These are phyloP conservation scores for Lasioglossum calceatum DNA, from an alignment of 2,888 invertebrate species.

Conservation along the genomic window DNA sequence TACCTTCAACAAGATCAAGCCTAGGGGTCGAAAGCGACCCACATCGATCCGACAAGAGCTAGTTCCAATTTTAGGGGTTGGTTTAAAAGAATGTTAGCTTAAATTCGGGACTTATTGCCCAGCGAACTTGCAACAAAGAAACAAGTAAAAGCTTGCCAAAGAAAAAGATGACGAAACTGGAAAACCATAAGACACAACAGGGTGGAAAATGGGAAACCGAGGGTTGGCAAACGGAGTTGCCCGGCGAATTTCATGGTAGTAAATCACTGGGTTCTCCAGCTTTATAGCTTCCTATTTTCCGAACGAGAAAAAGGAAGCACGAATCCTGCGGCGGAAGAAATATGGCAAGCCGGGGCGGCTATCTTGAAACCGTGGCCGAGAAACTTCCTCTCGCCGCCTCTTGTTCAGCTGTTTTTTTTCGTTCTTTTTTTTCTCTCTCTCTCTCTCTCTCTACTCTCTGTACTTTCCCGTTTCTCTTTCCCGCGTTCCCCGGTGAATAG, in stretches of 20 bases:
- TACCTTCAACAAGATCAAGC: not conserved
- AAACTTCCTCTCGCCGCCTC: conserved; percentile 16
- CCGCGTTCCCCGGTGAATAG: conserved; percentile 26
- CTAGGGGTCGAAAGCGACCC: not conserved
- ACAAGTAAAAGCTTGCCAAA: not conserved
- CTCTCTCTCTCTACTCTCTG: not conserved
- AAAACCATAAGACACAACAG: not conserved
- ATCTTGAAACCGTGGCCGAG: conserved; percentile 24
- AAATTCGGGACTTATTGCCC: not conserved
- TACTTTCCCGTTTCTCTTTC: not conserved
- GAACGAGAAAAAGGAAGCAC: not conserved
- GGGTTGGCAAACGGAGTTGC: not conserved
- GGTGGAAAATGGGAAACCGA: not conserved
- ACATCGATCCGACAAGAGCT: no score
- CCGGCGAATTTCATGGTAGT: not conserved
- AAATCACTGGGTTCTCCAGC: not conserved
- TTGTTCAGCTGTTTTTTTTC: conserved; percentile 5
- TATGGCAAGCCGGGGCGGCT: not conserved
- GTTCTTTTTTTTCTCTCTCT: not conserved
- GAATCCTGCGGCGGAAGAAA: not conserved
- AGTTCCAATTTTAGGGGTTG: no score
- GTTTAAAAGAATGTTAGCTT: no score
- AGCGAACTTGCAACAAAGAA: not conserved
- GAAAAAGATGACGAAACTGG: not conserved
- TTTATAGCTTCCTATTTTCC: conserved; percentile 19